Conservation (phyloP, 2,797 vertebrate species). For the Onychomys leucogaster region DNA sequence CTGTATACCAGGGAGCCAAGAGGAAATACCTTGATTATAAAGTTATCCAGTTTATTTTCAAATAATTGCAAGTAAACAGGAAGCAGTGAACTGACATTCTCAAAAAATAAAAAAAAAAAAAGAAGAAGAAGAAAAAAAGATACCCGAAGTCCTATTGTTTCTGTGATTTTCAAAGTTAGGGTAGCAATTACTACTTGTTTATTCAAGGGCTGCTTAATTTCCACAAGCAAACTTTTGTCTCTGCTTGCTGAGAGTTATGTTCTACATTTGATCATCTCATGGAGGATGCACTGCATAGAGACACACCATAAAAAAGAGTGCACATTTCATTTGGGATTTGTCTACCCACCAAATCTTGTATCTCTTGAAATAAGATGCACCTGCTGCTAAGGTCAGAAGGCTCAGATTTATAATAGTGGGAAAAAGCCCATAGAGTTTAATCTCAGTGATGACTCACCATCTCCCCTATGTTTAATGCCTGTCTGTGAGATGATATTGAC, state of each 20-base stretch:
- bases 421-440: slow-evolving; percentile 60
- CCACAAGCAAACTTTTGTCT: slow-evolving; percentile 70
- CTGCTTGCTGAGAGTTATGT: slow-evolving; percentile 47
- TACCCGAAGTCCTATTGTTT: slow-evolving; percentile 79
- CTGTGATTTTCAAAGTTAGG: slow-evolving; percentile 83
- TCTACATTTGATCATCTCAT: neutral
- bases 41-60: slow-evolving; percentile 90
- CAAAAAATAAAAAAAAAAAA: slow-evolving; percentile 83
- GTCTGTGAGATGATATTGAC: slow-evolving; percentile 34
- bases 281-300: neutral
- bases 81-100: slow-evolving; percentile 86
- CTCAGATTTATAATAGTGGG: slow-evolving; percentile 60
- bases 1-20: slow-evolving; percentile 89
- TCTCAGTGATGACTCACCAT: slow-evolving; percentile 61
- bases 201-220: slow-evolving; percentile 72
- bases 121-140: slow-evolving; percentile 66
- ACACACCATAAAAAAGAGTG: neutral
- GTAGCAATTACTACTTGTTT: slow-evolving; percentile 75
- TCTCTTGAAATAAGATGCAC: slow-evolving; percentile 51
- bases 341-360: neutral
- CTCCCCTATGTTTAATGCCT: slow-evolving; percentile 55
- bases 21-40: slow-evolving; percentile 91
- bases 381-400: slow-evolving; percentile 61
- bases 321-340: neutral
- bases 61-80: slow-evolving; percentile 91